Base-by-base conservation (phyloP, 1,140 invertebrate genomes). In the Caerostris darwini region DNA sequence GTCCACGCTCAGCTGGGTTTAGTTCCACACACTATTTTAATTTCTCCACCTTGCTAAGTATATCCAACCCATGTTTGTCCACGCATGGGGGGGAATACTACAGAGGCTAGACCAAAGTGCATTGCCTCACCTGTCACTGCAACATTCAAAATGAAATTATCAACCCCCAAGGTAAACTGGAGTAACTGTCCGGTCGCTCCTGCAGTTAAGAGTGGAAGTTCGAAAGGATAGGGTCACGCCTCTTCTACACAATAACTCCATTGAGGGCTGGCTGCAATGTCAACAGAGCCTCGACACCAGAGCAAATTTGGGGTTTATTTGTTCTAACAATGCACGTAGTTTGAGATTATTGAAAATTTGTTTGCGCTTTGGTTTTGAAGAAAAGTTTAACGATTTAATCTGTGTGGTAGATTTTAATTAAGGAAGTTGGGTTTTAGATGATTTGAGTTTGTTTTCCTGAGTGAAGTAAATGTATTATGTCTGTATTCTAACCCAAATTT, bases 71-170 rank as follows among this genome's bases (percentile, higher is more conserved):
- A 12, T 3, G 34, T 34, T 12, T 34, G 5, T 77, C 14, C 34
- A 77, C 53, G 71, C 14, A 1, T 34, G 34, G 71, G 34, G 7
- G 34, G 50, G 53, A 50, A 34, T 10, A 50, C 50, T 14, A 34
- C 8, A 77, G 71, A 53, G 34, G 53, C 34, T 53, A 77, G 71
- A 77, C 50, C 71, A 53, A 12, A 7, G 50, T 12, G 12, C 19
- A 34, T 71, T 77, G 71, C 34, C 5, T 34, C 71, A 53, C 34
- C 71, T 77, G 71, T 50, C 71, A 77, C 10, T 19, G n/a, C 34
- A 77, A 50, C 12, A 50, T 77, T 77, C 71, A 53, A 53, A 77
- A 71, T 8, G 71, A 77, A 77, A 77, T 77, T 50, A 77, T 53
- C 34, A 77, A 77, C 71, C 34, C 53, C 34, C 19, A 7, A 19